Conservation (phyloP, 2,797 vertebrate species). For the Sandelia bainsii region DNA sequence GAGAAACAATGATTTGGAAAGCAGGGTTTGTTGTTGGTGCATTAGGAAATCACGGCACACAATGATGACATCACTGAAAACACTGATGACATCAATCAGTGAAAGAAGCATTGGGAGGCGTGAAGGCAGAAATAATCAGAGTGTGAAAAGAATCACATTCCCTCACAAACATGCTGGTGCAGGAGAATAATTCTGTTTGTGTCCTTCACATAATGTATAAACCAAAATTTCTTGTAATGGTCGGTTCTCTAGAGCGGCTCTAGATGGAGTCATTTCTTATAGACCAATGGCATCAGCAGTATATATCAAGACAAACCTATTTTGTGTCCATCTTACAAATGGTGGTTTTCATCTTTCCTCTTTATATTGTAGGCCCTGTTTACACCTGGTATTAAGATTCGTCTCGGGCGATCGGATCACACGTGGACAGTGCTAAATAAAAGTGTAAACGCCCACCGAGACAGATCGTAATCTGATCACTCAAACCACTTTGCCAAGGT, state of each 20-base stretch:
- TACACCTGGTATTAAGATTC: too few relatives aligned
- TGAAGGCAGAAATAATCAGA: conserved; percentile 42
- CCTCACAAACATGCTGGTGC: conserved; percentile 43
- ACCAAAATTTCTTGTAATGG: conserved; percentile 2
- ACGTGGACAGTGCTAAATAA: too few relatives aligned
- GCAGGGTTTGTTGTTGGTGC: conserved; percentile 51
- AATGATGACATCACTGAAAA: conserved; percentile 66
- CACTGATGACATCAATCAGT: conserved; percentile 66
- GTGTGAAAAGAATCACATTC: conserved; percentile 37
- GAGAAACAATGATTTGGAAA: conserved; percentile 54
- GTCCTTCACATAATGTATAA: not conserved
- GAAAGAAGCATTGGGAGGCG: conserved; percentile 57
- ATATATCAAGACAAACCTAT: not conserved
- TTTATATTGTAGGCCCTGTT: too few relatives aligned
- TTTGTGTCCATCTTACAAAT: conserved; percentile 3
- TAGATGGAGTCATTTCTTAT: conserved; percentile 36
- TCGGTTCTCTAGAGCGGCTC: not conserved
- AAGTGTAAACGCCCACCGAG: too few relatives aligned
- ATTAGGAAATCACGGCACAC: conserved; percentile 69
- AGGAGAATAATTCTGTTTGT: conserved; percentile 13
- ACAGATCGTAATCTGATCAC: too few relatives aligned
- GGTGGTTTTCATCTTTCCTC: not conserved
- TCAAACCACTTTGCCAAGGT: too few relatives aligned
- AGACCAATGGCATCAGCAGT: not conserved
- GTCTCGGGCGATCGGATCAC: not conserved